phyloP scores from a whole-genome alignment of 2,113 vertebrate genomes.

The cat (Felis catus) region F.catus_Fca126_mat1.0 CM031413.1:69873501-69874000 shows the following conservation, averaged over 20 bases:
- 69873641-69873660: neutral
- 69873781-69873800: rapidly evolving
- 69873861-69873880: neutral
- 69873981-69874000: neutral
- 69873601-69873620: too few relatives aligned
- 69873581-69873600: neutral
- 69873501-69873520: too few relatives aligned
- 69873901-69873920: neutral
- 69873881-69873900: neutral
- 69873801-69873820: rapidly evolving
- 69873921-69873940: neutral
- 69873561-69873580: neutral
- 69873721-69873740: neutral
- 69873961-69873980: neutral
- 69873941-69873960: neutral
- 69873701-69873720: neutral
- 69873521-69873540: neutral
- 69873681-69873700: too few relatives aligned
- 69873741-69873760: too few relatives aligned
- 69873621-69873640: neutral
- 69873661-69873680: neutral
- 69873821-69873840: rapidly evolving
- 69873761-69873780: too few relatives aligned
- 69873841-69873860: neutral
- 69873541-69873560: neutral